phyloP scores from a whole-genome alignment of 2,113 vertebrate genomes.

The Peromyscus polionotus region DNA sequence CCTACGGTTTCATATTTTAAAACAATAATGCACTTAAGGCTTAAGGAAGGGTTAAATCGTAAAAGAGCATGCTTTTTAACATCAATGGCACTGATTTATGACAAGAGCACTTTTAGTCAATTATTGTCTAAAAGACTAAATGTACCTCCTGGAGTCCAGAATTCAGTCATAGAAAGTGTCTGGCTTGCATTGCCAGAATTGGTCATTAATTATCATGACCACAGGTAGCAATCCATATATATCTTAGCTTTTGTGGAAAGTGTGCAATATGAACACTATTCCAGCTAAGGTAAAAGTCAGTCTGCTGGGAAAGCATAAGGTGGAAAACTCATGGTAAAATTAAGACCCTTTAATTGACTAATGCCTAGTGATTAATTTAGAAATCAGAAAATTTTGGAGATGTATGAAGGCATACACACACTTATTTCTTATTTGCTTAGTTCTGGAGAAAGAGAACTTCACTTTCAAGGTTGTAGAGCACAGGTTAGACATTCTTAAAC shows the following conservation, averaged over 20 bases:
- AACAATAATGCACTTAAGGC: conserved; percentile 3
- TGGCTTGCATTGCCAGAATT: conserved; percentile 60
- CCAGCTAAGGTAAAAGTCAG: neutral
- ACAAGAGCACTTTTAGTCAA: conserved; percentile 68
- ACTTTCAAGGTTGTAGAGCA: neutral
- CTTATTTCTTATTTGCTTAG: neutral
- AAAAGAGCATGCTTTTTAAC: conserved; percentile 45
- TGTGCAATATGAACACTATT: neutral
- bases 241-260: conserved; percentile 62
- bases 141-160: conserved; percentile 63
- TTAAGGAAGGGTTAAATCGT: conserved; percentile 70
- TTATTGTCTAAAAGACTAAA: conserved; percentile 78
- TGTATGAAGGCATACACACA: neutral
- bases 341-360: neutral
- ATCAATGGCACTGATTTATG: conserved; percentile 73
- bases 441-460: neutral
- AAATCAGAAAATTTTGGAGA: conserved; percentile 32
- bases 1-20: conserved; percentile 16
- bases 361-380: neutral
- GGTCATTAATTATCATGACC: conserved; percentile 75
- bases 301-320: neutral
- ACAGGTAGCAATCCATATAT: conserved; percentile 61
- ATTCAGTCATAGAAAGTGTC: conserved; percentile 70
- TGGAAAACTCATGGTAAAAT: conserved; percentile 23
- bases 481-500: neutral